These are phyloP conservation scores for Tetrax tetrax DNA, from an alignment of 2,113 vertebrate species.

Conservation along the genomic window DNA sequence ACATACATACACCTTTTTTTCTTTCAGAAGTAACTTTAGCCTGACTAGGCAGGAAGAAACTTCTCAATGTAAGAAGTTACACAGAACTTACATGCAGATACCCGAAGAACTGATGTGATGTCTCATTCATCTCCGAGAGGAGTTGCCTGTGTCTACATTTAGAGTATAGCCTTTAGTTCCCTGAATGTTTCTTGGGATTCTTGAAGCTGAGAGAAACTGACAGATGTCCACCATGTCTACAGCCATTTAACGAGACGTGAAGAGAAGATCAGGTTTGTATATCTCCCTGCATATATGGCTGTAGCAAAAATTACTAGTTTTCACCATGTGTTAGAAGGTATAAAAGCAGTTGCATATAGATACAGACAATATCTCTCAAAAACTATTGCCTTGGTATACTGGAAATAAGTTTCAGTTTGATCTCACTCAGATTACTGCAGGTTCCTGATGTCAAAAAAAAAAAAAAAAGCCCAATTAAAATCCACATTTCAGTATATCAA, in stretches of 20 bases:
- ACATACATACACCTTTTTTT: neutral
- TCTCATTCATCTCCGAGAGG: neutral
- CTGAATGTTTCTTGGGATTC: neutral
- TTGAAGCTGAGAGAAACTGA: neutral
- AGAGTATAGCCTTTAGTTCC: neutral
- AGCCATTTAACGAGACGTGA: neutral
- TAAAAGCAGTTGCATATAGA: neutral
- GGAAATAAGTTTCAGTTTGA: neutral
- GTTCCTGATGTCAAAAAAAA: neutral
- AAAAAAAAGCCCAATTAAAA: neutral
- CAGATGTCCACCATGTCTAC: neutral
- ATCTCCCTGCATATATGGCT: too few species aligned
- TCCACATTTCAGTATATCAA: neutral
- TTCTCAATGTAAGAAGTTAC: neutral
- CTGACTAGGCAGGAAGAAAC: neutral
- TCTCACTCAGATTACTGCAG: neutral
- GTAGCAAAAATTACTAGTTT: neutral
- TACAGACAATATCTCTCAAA: neutral
- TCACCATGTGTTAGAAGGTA: neutral
- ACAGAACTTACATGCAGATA: neutral
- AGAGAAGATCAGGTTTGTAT: neutral
- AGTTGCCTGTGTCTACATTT: neutral
- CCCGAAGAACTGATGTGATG: neutral
- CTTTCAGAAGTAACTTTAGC: neutral
- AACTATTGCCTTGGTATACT: neutral